Conservation (phyloP, 1,140 invertebrate genomes). For the Chymomyza costata region DNA sequence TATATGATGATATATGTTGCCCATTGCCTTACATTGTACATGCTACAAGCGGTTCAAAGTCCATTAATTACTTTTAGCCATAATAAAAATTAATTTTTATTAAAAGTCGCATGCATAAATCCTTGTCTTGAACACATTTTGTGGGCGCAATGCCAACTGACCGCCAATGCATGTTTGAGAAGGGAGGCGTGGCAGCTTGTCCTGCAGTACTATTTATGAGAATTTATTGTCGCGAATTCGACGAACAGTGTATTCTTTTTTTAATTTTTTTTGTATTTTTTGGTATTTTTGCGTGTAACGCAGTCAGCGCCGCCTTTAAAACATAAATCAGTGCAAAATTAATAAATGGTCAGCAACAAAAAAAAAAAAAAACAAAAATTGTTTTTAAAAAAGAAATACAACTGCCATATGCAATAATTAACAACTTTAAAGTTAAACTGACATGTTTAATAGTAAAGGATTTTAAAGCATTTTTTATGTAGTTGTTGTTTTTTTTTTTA, state of each 20-base stretch:
- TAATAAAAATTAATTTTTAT: constrained; percentile 73
- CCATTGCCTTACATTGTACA: constrained; percentile 35
- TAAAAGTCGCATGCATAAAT: constrained; percentile 66
- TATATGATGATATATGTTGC: too few relatives aligned
- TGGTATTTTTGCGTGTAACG: constrained; percentile 33
- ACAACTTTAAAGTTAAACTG: constrained; percentile 61
- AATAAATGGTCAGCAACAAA: constrained; percentile 54
- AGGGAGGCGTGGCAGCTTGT: constrained; percentile 29
- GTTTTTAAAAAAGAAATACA: too few relatives aligned
- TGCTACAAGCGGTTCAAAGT: constrained; percentile 56
- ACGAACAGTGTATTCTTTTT: constrained; percentile 60
- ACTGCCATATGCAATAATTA: constrained; percentile 45
- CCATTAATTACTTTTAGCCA: constrained; percentile 70
- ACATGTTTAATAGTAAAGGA: constrained; percentile 42
- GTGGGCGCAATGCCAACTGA: too few relatives aligned
- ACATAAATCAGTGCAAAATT: constrained; percentile 64
- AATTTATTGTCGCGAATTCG: constrained; percentile 67
- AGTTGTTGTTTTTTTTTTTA: too few relatives aligned
- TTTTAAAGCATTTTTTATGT: constrained; percentile 28
- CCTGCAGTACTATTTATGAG: constrained; percentile 51
- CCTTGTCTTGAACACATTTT: constrained; percentile 51
- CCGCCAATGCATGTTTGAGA: too few relatives aligned
- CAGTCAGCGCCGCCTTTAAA: constrained; percentile 9
- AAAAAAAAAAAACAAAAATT: constrained; percentile 19
- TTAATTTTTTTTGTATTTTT: too few relatives aligned